Conservation (phyloP, 1,140 invertebrate species). For the Drosophila rhopaloa region DNA sequence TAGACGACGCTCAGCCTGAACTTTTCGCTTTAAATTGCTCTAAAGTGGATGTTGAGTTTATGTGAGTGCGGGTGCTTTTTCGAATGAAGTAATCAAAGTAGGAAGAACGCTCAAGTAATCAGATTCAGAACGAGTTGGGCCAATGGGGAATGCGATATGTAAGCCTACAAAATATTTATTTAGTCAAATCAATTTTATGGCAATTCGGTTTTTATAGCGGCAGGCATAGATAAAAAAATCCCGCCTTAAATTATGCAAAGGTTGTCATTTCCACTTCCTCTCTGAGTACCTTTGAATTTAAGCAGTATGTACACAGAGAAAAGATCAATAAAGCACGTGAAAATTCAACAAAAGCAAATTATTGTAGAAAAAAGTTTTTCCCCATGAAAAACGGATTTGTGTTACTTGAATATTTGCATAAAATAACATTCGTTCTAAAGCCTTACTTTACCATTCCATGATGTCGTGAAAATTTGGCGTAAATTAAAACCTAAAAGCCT, state of each 20-base stretch:
- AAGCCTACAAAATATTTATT: constrained; percentile 65
- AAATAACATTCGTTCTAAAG: too few species aligned
- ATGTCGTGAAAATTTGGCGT: too few species aligned
- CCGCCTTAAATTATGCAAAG: constrained; percentile 63
- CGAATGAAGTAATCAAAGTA: constrained; percentile 35
- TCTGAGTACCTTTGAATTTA: neutral
- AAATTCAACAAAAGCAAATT: too few species aligned
- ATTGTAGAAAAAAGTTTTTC: too few species aligned
- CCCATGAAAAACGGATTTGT: too few species aligned
- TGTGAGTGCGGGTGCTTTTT: constrained; percentile 3
- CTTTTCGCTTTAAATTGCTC: constrained; percentile 54
- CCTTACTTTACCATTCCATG: too few species aligned
- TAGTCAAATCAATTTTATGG: constrained; percentile 79
- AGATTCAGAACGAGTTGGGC: constrained; percentile 40
- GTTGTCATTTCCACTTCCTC: constrained; percentile 31
- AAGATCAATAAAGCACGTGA: neutral
- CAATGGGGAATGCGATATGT: constrained; percentile 12
- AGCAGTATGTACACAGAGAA: neutral
- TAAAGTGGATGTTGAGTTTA: neutral
- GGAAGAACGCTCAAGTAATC: constrained; percentile 33
- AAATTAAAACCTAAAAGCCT: too few species aligned
- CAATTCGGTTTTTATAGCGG: constrained; percentile 64
- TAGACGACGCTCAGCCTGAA: constrained; percentile 44
- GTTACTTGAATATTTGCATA: too few species aligned
- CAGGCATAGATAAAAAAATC: constrained; percentile 35